These are phyloP conservation scores for Brachycybe producta DNA, from an alignment of 2,888 invertebrate species.

Conservation along the genomic window DNA sequence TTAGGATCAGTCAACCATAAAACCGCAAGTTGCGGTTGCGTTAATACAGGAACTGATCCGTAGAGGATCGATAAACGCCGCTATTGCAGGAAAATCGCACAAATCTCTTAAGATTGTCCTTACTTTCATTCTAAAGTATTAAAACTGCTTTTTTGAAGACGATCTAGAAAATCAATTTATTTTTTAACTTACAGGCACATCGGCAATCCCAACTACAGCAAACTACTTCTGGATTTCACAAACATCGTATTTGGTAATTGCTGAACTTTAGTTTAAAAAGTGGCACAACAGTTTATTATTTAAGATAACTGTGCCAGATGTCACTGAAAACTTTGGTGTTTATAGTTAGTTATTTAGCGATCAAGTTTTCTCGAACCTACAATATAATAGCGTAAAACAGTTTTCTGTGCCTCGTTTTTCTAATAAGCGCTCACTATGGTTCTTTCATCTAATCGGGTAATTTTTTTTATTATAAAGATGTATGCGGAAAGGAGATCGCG, in stretches of 20 bases:
- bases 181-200: constrained; percentile 43
- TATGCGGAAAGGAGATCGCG: constrained; percentile 46
- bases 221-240: constrained; percentile 57
- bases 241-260: constrained; percentile 53
- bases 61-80: constrained; percentile 59
- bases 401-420: background rate
- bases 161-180: background rate
- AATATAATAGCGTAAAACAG: too few species aligned
- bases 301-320: too few species aligned
- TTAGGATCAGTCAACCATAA: constrained; percentile 14
- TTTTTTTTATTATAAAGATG: constrained; percentile 37
- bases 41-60: constrained; percentile 72
- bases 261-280: too few species aligned
- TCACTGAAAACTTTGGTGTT: too few species aligned
- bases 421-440: constrained; percentile 9
- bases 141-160: constrained; percentile 17
- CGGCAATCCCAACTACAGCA: constrained; percentile 58
- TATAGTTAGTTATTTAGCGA: too few species aligned
- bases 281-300: too few species aligned
- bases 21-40: constrained; percentile 62
- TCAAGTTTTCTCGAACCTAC: constrained; percentile 6
- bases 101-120: constrained; percentile 52
- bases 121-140: constrained; percentile 46
- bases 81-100: constrained; percentile 57
- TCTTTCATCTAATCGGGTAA: background rate